phyloP scores from a whole-genome alignment of 2,888 invertebrate species.

The Caenorhabditis plicata region DNA sequence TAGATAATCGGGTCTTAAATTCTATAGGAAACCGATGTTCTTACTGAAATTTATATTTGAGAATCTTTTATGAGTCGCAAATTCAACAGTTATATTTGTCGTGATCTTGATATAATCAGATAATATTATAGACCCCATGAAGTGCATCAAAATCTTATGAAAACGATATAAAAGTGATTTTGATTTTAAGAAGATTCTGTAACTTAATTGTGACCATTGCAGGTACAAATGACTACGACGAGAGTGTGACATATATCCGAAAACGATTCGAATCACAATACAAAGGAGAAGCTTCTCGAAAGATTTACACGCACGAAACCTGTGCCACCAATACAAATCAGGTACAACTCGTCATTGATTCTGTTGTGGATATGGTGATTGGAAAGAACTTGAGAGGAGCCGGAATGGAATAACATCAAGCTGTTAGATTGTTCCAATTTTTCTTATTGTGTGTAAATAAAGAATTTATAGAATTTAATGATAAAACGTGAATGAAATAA shows the following conservation, averaged over 20 bases:
- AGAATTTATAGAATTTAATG: too few species aligned
- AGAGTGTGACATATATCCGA: constrained; percentile 20
- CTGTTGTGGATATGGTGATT: constrained; percentile 47
- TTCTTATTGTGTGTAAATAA: neutral
- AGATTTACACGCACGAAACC: constrained; percentile 39
- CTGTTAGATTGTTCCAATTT: neutral
- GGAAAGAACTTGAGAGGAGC: constrained; percentile 43
- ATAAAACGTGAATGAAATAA: too few species aligned
- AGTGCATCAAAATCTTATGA: too few species aligned
- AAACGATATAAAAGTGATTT: too few species aligned
- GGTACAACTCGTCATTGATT: constrained; percentile 44
- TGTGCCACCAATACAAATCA: constrained; percentile 46
- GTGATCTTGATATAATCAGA: too few species aligned
- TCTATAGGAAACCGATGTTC: too few species aligned
- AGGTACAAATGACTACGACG: constrained; percentile 27
- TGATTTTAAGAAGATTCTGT: too few species aligned
- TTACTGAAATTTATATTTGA: too few species aligned
- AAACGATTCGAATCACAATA: constrained; percentile 24
- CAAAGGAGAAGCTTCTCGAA: constrained; percentile 13
- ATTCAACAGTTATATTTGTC: too few species aligned
- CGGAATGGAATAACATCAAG: constrained; percentile 35
- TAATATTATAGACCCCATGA: too few species aligned
- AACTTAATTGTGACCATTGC: constrained; percentile 1
- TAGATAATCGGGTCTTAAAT: too few species aligned
- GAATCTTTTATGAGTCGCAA: too few species aligned